These are phyloP conservation scores for Falco novaeseelandiae DNA, from an alignment of 2,797 vertebrate species.

Conservation along the genomic window DNA sequence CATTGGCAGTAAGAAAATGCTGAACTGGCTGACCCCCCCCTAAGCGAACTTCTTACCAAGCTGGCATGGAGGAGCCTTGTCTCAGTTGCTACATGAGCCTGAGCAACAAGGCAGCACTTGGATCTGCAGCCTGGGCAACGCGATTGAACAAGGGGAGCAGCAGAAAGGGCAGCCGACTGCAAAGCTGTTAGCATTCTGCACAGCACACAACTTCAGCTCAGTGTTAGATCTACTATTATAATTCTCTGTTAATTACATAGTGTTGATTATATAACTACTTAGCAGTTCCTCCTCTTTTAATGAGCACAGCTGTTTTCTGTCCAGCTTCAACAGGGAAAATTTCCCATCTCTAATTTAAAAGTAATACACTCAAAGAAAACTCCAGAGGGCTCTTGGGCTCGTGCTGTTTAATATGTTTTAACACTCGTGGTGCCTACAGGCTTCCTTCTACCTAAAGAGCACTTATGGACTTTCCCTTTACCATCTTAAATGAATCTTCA, in stretches of 20 bases:
- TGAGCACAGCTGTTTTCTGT: conserved; percentile 75
- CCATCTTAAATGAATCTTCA: not conserved
- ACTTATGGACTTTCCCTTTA: not conserved
- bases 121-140: not conserved
- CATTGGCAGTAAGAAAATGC: not conserved
- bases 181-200: conserved; percentile 5
- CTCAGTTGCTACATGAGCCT: accelerated
- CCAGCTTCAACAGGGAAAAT: conserved; percentile 67
- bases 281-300: conserved; percentile 71
- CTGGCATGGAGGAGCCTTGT: not conserved
- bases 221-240: conserved; percentile 35
- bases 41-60: not conserved
- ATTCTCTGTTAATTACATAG: conserved; percentile 68
- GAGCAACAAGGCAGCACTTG: not conserved
- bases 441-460: not conserved
- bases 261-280: conserved; percentile 70
- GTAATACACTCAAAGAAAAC: conserved; percentile 56
- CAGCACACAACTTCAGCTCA: not conserved
- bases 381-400: conserved; percentile 57
- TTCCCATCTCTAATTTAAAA: conserved; percentile 69
- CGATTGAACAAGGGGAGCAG: not conserved
- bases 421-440: not conserved
- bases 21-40: not conserved
- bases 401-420: conserved; percentile 37
- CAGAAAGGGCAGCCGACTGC: not conserved